Percentiles rank a stretch among this genome's conserved stretches.
phyloP scores from a whole-genome alignment of 2,113 vertebrate species.

The Salvator merianae region DNA sequence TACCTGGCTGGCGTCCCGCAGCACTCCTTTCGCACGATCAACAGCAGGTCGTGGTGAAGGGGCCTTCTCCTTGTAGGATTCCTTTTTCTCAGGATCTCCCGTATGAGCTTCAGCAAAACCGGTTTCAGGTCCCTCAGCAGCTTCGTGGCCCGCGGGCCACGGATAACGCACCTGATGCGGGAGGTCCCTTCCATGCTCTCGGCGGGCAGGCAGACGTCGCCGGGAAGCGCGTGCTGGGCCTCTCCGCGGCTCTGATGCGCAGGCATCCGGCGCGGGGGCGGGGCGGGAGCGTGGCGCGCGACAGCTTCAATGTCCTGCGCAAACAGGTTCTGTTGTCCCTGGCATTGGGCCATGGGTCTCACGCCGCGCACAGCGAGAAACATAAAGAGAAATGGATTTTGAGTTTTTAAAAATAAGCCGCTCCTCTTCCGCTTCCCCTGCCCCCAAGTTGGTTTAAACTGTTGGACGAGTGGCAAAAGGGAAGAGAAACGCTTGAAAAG shows the following conservation, averaged over 20 bases:
- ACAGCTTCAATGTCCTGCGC: not conserved
- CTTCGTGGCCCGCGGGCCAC: not conserved
- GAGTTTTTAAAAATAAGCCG: too few species aligned
- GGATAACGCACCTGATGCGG: not conserved
- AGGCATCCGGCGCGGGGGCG: not conserved
- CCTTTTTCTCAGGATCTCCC: not conserved
- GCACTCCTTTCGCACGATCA: not conserved
- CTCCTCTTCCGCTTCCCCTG: not conserved
- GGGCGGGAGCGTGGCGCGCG: not conserved
- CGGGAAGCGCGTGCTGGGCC: not conserved
- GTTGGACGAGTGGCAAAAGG: too few species aligned
- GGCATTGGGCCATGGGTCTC: not conserved
- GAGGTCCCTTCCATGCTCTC: too few species aligned
- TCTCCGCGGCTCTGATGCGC: too few species aligned
- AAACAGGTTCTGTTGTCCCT: not conserved
- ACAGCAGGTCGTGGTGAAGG: not conserved
- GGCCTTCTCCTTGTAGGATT: not conserved
- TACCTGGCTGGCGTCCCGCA: not conserved
- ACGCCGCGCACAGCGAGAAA: not conserved
- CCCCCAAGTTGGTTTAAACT: not conserved
- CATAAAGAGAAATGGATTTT: too few species aligned
- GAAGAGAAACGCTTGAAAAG: not conserved
- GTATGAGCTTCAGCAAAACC: not conserved
- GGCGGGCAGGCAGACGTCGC: too few species aligned
- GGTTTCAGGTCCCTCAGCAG: not conserved